phyloP scores from a whole-genome alignment of 2,888 invertebrate genomes.

The Galerucella calmariensis region DNA sequence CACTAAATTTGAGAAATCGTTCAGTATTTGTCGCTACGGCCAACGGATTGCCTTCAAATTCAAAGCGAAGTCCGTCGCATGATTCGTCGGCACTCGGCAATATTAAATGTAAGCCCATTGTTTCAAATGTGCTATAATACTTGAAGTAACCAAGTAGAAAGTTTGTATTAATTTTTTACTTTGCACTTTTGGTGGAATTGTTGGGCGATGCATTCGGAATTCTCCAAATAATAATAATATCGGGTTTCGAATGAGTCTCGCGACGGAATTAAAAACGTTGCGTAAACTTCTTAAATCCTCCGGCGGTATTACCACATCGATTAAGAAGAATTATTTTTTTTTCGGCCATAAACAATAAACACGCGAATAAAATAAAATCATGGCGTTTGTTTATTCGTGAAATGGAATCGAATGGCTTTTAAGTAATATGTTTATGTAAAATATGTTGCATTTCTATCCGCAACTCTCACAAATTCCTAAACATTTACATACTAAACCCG shows the following conservation, averaged over 20 bases:
- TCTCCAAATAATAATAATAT: background rate
- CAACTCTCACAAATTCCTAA: background rate
- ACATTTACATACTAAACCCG: background rate
- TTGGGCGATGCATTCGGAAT: background rate
- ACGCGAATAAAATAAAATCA: background rate
- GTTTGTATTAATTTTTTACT: too few relatives aligned
- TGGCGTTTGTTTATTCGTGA: background rate
- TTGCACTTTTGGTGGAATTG: slow-evolving; percentile 9
- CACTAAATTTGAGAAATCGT: too few relatives aligned
- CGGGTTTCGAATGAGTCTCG: background rate
- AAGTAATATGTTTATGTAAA: background rate
- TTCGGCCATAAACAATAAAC: background rate
- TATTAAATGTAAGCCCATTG: too few relatives aligned
- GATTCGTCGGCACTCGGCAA: too few relatives aligned
- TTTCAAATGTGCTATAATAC: too few relatives aligned
- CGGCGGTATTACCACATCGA: background rate
- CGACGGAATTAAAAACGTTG: slow-evolving; percentile 13
- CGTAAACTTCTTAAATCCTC: slow-evolving; percentile 7
- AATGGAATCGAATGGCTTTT: background rate
- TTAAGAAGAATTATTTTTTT: background rate
- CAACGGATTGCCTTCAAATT: too few relatives aligned
- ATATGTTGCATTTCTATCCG: background rate
- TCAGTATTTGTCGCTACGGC: too few relatives aligned
- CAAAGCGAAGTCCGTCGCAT: too few relatives aligned
- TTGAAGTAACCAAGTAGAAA: too few relatives aligned